These are phyloP conservation scores for Stictonetta naevosa DNA, from an alignment of 2,113 vertebrate genomes.

Conservation along the genomic window DNA sequence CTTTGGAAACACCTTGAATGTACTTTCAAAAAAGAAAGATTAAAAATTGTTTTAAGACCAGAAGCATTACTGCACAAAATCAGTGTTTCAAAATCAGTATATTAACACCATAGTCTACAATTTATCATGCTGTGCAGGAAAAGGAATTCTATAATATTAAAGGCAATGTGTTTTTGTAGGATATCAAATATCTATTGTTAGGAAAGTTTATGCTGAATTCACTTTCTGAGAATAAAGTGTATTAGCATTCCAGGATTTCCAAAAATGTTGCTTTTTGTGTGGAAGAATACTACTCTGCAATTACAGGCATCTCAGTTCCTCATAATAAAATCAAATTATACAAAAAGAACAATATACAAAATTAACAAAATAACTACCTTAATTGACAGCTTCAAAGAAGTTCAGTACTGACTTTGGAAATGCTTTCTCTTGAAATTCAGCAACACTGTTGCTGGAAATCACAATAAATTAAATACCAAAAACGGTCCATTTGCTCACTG, in stretches of 20 bases:
- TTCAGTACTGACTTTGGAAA: background rate
- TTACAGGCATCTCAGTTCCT: background rate
- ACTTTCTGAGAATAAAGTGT: background rate
- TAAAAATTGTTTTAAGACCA: background rate
- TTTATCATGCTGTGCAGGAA: background rate
- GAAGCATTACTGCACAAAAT: background rate
- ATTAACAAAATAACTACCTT: background rate
- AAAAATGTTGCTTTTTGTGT: background rate
- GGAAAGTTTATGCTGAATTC: background rate
- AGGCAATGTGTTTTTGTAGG: background rate
- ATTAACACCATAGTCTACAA: background rate
- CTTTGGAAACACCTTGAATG: background rate
- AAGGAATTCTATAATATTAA: background rate
- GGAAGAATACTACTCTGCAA: background rate
- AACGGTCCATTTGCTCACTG: background rate
- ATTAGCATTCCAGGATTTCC: background rate
- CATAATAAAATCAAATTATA: background rate
- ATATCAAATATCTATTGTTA: background rate
- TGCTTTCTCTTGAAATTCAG: background rate
- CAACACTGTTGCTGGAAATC: background rate
- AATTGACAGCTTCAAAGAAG: background rate
- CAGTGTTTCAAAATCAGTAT: rapidly evolving
- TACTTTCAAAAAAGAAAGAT: background rate
- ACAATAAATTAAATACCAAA: background rate
- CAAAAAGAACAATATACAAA: background rate